Conservation (phyloP, 2,888 invertebrate genomes). For the Latheticus oryzae region DNA sequence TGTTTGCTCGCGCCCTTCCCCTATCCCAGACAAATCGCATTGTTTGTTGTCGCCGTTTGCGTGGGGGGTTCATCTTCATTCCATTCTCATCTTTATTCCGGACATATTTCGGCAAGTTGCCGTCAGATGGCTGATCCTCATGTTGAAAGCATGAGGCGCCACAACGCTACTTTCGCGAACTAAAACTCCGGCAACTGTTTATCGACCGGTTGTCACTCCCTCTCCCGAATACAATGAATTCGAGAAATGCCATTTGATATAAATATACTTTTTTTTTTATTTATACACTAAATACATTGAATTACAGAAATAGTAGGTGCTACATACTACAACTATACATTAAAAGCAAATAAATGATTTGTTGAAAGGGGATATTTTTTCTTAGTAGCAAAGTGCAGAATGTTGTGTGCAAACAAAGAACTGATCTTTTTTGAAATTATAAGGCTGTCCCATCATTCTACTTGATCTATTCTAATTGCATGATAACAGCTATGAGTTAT, state of each 20-base stretch:
- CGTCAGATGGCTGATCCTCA: conserved; percentile 36
- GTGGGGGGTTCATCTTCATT: conserved; percentile 35
- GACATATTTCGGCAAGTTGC: conserved; percentile 4
- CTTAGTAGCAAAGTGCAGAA: conserved; percentile 11
- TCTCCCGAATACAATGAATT: conserved; percentile 43
- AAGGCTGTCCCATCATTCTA: conserved; percentile 15
- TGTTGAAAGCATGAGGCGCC: conserved; percentile 41
- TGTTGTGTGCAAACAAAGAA: conserved; percentile 34
- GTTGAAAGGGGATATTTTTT: conserved; percentile 25
- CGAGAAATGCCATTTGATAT: conserved; percentile 35
- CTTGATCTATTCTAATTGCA: conserved; percentile 34
- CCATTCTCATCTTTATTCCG: conserved; percentile 21
- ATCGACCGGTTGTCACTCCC: conserved; percentile 53
- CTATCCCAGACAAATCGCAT: conserved; percentile 30
- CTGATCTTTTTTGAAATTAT: conserved; percentile 6
- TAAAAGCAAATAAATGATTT: conserved; percentile 40
- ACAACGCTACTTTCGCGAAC: conserved; percentile 47
- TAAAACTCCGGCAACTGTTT: conserved; percentile 44
- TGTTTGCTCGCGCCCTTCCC: conserved; percentile 23
- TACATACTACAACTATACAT: conserved; percentile 44
- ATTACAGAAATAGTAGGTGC: conserved; percentile 13
- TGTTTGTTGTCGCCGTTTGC: conserved; percentile 31
- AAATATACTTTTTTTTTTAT: conserved; percentile 33
- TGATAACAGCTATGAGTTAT: conserved; percentile 23
- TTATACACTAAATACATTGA: conserved; percentile 23